Conservation (phyloP, 2,797 vertebrate genomes). For the Smutsia gigantea region DNA sequence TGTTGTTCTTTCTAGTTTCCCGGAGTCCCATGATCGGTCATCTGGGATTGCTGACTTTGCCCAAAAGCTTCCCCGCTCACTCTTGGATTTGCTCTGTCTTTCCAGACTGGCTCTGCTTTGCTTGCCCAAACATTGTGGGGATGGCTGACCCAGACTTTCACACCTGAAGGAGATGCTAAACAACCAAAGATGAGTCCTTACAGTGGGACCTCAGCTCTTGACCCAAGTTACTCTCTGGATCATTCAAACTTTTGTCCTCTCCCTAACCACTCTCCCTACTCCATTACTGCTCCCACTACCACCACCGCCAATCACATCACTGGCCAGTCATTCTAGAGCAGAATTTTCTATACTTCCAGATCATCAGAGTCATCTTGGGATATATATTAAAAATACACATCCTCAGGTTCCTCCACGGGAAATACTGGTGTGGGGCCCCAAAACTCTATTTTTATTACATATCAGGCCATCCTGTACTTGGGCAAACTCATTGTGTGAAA, state of each 20-base stretch:
- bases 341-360: neutral
- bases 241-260: neutral
- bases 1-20: neutral
- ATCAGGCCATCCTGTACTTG: neutral
- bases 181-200: neutral
- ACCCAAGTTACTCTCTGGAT: neutral
- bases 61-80: neutral
- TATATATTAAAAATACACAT: neutral
- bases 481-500: neutral
- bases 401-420: neutral
- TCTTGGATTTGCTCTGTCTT: neutral
- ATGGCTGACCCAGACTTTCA: neutral
- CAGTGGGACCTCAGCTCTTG: neutral
- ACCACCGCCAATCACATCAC: too few relatives aligned
- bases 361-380: neutral
- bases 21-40: fast-evolving
- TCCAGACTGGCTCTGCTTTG: neutral
- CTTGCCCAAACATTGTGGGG: neutral
- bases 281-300: neutral
- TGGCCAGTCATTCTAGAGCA: neutral
- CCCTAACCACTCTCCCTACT: neutral
- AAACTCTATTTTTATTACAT: neutral
- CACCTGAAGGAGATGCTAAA: neutral
- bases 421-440: neutral
- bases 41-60: neutral